phyloP scores from a whole-genome alignment of 2,888 invertebrate species.

The Odontothrips loti region DNA sequence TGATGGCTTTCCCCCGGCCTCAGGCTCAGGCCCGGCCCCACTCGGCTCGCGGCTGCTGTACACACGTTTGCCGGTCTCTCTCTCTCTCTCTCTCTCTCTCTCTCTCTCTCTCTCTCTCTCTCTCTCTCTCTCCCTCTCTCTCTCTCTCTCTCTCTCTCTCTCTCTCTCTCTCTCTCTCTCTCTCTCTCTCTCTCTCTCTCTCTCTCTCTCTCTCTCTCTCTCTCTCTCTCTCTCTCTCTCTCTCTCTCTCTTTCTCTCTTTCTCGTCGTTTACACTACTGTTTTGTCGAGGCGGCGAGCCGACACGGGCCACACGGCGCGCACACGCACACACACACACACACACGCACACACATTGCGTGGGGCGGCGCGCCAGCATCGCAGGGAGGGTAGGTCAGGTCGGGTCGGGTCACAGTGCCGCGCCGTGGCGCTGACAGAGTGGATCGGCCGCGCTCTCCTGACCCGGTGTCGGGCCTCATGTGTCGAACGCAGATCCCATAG shows the following conservation, averaged over 20 bases:
- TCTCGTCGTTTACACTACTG: not conserved
- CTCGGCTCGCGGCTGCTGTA: not conserved
- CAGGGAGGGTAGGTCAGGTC: no score
- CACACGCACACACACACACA: no score
- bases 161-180: not conserved
- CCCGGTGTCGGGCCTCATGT: no score
- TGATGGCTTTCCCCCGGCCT: constrained; percentile 5
- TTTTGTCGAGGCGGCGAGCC: no score
- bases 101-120: not conserved
- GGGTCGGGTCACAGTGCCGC: no score
- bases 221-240: not conserved
- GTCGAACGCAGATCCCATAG: no score
- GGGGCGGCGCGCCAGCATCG: no score
- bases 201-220: not conserved
- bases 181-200: not conserved
- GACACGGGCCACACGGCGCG: no score
- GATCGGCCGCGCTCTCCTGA: no score
- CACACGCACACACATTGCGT: no score
- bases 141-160: not conserved
- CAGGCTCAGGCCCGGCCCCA: not conserved
- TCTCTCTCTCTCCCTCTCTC: not conserved
- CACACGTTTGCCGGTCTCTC: not conserved
- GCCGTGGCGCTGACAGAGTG: no score
- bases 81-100: not conserved
- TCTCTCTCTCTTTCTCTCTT: not conserved